Conservation (phyloP, 2,113 vertebrate genomes). For the Aptenodytes forsteri region DNA sequence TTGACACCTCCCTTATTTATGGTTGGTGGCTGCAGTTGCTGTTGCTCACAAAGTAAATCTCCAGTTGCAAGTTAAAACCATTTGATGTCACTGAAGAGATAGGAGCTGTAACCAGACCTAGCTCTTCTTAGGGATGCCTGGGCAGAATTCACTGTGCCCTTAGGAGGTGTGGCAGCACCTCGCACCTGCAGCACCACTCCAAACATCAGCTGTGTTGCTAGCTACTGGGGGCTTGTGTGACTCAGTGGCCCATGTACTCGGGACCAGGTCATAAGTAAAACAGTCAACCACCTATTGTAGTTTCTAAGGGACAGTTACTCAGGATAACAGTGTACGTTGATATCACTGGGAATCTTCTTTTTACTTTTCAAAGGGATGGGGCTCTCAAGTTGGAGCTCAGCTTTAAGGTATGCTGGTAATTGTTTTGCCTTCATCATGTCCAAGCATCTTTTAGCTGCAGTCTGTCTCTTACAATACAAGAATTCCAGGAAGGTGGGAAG, state of each 20-base stretch:
- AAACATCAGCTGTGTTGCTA: too few relatives aligned
- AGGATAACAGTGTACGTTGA: background rate
- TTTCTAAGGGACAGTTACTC: background rate
- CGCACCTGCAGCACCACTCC: background rate
- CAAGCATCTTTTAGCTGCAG: background rate
- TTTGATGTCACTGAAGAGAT: background rate
- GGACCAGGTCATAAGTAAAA: background rate
- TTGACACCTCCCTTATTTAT: background rate
- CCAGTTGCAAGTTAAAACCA: background rate
- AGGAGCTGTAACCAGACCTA: background rate
- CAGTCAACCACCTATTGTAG: accelerated
- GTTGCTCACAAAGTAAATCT: background rate
- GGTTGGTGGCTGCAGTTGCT: background rate
- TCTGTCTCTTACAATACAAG: background rate
- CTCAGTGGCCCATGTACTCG: background rate
- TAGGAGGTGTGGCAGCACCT: background rate
- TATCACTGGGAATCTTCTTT: background rate
- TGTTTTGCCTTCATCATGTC: background rate
- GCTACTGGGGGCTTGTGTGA: background rate
- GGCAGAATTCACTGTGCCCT: background rate
- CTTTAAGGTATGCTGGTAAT: background rate
- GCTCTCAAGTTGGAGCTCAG: background rate
- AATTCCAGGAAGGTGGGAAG: background rate
- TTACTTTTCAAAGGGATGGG: background rate
- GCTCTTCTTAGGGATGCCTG: background rate